Evolutionary conservation across 2,888 invertebrate species (phyloP), one percentile per base, ranked within the genome.

Genomic region (Lottia gigantea): DNA sequence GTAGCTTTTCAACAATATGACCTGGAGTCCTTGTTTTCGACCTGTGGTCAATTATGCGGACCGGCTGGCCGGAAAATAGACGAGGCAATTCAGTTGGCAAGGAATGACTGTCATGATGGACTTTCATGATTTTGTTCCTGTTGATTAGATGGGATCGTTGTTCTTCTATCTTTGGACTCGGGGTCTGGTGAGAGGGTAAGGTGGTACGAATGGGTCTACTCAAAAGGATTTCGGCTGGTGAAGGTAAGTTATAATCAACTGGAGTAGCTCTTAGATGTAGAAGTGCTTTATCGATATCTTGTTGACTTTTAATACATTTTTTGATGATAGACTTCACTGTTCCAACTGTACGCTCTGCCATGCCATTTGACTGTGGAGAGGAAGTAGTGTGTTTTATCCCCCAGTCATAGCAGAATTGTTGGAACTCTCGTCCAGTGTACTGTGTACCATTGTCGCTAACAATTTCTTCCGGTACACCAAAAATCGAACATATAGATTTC

Each of bases 391-490:
- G 64, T 15, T 23, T 8, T 23, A 64, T 64, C 3, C 46, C 46
- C 66, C 66, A 66, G n/a, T 47, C 26, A 8, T 19, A 11, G 23
- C 31, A 31, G 26, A 67, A 67, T 16, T 67, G 4, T 31, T 67
- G 49, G 61, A 67, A 67, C 8, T 47, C 23, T 1, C 46, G 49
- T 12, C 61, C 67, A 16, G 25, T 25, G 46, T 55, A 67, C 16
- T 67, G 67, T 2, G 67, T 25, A 8, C 67, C 55, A 25, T 67
- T 61, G 40, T 25, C 23, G 11, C 61, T 67, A 7, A 67, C n/a
- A 11, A 47, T 46, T 66, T 64, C 15, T 11, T 68, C 69, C 2
- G 69, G 69, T 31, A 64, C 26, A 12, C 69, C 69, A 19, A 69
- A 64, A 12, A 62, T 8, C 11, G 68, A 40, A 15, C 68, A 62